These are phyloP conservation scores for Antheraea mylitta DNA, from an alignment of 1,140 invertebrate genomes.

Conservation along the genomic window DNA sequence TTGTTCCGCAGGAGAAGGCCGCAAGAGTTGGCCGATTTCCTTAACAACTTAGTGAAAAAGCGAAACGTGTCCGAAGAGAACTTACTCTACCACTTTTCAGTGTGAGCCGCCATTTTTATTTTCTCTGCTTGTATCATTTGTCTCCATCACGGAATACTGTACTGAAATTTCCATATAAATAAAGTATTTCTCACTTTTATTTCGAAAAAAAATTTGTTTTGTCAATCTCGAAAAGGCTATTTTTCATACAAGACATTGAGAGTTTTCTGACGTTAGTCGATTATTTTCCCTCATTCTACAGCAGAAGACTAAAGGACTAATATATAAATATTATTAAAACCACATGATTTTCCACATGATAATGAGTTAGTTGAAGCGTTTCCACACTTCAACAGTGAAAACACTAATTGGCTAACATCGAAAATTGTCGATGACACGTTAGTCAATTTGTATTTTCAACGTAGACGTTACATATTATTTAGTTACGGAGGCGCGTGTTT, in stretches of 20 bases:
- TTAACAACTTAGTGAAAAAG: conserved; percentile 75
- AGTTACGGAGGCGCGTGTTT: no score
- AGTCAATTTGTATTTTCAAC: no score
- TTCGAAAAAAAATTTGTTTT: conserved; percentile 18
- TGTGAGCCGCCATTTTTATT: conserved; percentile 73
- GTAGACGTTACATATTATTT: no score
- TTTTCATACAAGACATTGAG: no score
- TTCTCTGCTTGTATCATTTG: conserved; percentile 36
- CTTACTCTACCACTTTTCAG: conserved; percentile 79
- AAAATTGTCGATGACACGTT: no score
- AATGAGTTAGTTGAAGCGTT: no score
- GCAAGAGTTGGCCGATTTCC: conserved; percentile 75
- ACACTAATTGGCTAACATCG: no score
- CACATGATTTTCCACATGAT: no score
- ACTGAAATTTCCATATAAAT: conserved; percentile 11
- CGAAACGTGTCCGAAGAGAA: conserved; percentile 66
- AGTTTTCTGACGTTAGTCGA: no score
- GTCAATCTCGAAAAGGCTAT: no score
- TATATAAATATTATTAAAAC: not conserved
- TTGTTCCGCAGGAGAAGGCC: conserved; percentile 76
- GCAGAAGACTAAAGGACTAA: not conserved
- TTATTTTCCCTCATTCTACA: no score
- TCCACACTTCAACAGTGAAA: no score
- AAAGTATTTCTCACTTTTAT: conserved; percentile 16
- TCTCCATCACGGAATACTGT: conserved; percentile 12